A percentile compares a stretch with the other conserved stretches of the same genome.
These are phyloP conservation scores for Tricholauxania praeusta DNA, from an alignment of 2,888 invertebrate species.

Conservation along the genomic window DNA sequence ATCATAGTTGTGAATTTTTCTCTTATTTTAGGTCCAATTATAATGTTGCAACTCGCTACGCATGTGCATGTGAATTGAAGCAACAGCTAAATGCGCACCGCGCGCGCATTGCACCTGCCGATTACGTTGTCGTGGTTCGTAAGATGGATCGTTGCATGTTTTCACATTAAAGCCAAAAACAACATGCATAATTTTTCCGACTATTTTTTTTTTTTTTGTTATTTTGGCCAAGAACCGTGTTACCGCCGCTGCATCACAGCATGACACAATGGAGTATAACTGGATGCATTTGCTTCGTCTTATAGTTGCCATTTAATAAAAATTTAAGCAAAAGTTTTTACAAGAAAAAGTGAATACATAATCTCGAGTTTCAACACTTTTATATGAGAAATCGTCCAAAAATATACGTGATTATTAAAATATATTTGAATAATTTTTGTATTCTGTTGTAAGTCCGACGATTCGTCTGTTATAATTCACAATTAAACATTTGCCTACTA, in stretches of 20 bases:
- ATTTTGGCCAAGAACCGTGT: too few relatives aligned
- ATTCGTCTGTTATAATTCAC: too few relatives aligned
- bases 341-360: background rate
- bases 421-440: too few relatives aligned
- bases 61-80: constrained; percentile 11
- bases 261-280: background rate
- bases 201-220: background rate
- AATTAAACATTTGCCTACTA: too few relatives aligned
- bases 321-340: too few relatives aligned
- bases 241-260: background rate
- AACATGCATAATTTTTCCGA: constrained; percentile 3
- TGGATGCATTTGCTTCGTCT: background rate
- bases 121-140: background rate
- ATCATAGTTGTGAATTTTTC: constrained; percentile 1
- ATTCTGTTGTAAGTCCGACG: too few relatives aligned
- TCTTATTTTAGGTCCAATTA: constrained; percentile 13
- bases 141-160: constrained; percentile 13
- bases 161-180: background rate
- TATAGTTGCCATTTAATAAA: too few relatives aligned
- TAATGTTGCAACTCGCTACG: constrained; percentile 16
- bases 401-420: too few relatives aligned
- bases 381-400: too few relatives aligned
- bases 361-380: too few relatives aligned
- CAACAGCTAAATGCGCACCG: background rate
- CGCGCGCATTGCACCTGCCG: constrained; percentile 19